A percentile compares a stretch with the other conserved stretches of the same genome.
phyloP scores from a whole-genome alignment of 2,797 vertebrate species.

The Zenarchopterus dispar region DNA sequence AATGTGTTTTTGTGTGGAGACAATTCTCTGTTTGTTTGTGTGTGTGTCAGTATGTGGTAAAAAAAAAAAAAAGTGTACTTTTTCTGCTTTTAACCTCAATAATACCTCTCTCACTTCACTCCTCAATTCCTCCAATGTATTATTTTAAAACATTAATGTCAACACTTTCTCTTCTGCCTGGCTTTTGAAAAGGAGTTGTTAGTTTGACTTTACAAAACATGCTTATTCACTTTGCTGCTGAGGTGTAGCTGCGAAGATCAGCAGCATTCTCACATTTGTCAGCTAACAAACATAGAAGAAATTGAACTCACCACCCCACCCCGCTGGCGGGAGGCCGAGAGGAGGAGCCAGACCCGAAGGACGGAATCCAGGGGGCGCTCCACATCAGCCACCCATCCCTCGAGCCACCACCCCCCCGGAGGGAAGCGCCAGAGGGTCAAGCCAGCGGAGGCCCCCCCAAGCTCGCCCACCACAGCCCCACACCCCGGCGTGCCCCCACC shows the following conservation, averaged over 20 bases:
- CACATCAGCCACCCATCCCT: too few species aligned
- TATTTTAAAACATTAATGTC: conserved; percentile 24
- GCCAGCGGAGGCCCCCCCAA: too few species aligned
- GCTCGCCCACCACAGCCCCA: too few species aligned
- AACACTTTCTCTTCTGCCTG: conserved; percentile 15
- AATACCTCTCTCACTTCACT: neutral
- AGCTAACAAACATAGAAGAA: conserved; percentile 1
- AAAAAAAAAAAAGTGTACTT: conserved; percentile 10
- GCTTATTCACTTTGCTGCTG: neutral
- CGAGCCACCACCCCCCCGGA: too few species aligned
- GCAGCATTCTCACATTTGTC: neutral
- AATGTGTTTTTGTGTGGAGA: conserved; percentile 17
- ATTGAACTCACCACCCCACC: neutral
- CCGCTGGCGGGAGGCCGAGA: too few species aligned
- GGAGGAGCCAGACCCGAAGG: too few species aligned
- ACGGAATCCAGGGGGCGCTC: too few species aligned
- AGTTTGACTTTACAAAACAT: conserved; percentile 9
- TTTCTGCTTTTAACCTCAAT: conserved; percentile 44
- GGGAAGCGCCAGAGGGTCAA: too few species aligned
- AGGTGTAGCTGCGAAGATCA: neutral
- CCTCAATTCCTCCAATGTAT: conserved; percentile 2
- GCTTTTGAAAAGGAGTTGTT: conserved; percentile 1
- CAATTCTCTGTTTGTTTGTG: conserved; percentile 5
- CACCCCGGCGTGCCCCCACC: too few species aligned
- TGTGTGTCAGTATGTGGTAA: neutral